phyloP scores from a whole-genome alignment of 2,797 vertebrate species.

The Scarus forsteni region DNA sequence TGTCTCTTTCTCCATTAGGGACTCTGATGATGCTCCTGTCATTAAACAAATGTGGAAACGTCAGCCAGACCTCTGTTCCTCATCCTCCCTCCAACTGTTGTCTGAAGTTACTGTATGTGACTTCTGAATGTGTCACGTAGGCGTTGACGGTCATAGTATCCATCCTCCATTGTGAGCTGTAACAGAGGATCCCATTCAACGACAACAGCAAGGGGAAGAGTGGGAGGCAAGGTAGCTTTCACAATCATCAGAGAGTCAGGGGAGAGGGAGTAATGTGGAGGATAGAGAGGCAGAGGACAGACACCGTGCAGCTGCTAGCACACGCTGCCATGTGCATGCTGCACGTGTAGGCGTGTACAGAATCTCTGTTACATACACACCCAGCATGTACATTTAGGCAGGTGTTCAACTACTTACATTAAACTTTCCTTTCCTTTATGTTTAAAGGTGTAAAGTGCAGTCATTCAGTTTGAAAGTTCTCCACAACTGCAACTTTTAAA shows the following conservation, averaged over 20 bases:
- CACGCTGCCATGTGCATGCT: conserved; percentile 35
- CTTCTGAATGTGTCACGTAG: conserved; percentile 71
- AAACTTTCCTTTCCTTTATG: conserved; percentile 6
- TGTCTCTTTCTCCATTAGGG: conserved; percentile 51
- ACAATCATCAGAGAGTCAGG: conserved; percentile 33
- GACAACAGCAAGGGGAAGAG: conserved; percentile 42
- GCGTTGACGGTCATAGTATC: conserved; percentile 72
- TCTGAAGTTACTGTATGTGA: conserved; percentile 53
- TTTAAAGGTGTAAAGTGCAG: not conserved
- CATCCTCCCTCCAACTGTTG: conserved; percentile 45
- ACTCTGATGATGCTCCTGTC: conserved; percentile 8
- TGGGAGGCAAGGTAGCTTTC: conserved; percentile 55
- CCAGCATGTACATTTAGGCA: conserved; percentile 16
- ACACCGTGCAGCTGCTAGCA: conserved; percentile 45
- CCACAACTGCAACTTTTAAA: not conserved
- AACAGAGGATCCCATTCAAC: conserved; percentile 70
- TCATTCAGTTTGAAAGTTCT: not conserved
- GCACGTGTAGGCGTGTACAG: conserved; percentile 51
- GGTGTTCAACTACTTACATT: conserved; percentile 24
- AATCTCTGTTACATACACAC: conserved; percentile 16
- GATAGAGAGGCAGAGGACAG: conserved; percentile 34
- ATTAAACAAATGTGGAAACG: conserved; percentile 30
- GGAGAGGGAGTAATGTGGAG: conserved; percentile 25
- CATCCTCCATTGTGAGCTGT: conserved; percentile 61
- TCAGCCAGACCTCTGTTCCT: conserved; percentile 40